Conservation (phyloP, 1,140 invertebrate genomes). For the Mamestra configurata region DNA sequence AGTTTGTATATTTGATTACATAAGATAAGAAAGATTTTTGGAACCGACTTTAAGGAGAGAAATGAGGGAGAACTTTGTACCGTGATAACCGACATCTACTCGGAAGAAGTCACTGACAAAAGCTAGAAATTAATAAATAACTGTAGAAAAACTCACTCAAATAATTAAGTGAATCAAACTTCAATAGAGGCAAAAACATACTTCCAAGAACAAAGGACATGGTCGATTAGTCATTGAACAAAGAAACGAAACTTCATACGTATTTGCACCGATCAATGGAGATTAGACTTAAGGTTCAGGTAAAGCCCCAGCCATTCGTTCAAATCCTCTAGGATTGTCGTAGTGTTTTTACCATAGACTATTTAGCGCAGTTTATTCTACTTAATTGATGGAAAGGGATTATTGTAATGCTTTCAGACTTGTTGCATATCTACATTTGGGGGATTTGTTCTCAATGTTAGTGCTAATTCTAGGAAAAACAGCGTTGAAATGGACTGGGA, state of each 20-base stretch:
- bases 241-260: constrained; percentile 6
- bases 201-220: neutral
- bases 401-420: constrained; percentile 40
- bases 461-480: neutral
- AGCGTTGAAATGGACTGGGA: neutral
- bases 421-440: constrained; percentile 14
- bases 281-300: constrained; percentile 1
- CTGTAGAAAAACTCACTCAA: too few relatives aligned
- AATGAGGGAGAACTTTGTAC: too few relatives aligned
- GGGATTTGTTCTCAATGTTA: neutral
- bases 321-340: constrained; percentile 25
- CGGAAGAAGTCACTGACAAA: too few relatives aligned
- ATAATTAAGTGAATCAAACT: too few relatives aligned
- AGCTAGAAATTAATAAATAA: too few relatives aligned
- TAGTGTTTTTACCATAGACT: constrained; percentile 3
- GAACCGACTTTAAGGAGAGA: too few relatives aligned
- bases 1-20: too few relatives aligned
- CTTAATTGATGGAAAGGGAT: constrained; percentile 35
- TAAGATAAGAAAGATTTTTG: too few relatives aligned
- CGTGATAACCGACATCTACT: too few relatives aligned
- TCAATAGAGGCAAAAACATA: neutral
- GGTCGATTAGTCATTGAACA: neutral
- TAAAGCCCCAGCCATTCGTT: constrained; percentile 16
- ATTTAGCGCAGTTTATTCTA: constrained; percentile 28
- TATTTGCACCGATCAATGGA: constrained; percentile 6